These are phyloP conservation scores for Laspeyria flexula DNA, from an alignment of 2,888 invertebrate species.

Conservation along the genomic window DNA sequence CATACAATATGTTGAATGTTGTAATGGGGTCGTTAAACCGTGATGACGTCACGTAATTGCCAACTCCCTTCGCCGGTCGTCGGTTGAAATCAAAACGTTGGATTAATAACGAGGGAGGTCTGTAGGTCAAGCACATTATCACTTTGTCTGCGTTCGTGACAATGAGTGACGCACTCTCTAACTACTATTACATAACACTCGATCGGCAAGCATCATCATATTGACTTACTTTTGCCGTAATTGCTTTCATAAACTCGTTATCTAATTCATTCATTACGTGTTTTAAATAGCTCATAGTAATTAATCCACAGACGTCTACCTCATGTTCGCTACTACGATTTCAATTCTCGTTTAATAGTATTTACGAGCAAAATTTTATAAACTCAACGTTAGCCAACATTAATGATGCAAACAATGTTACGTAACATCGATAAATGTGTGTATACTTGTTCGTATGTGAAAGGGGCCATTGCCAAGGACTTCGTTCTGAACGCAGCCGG, in stretches of 20 bases:
- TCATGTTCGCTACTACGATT: constrained; percentile 18
- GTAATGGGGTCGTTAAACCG: constrained; percentile 85
- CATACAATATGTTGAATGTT: constrained; percentile 82
- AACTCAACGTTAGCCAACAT: constrained; percentile 53
- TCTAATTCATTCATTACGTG: constrained; percentile 12
- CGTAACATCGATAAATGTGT: constrained; percentile 71
- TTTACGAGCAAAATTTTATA: constrained; percentile 39
- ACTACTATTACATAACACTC: constrained; percentile 32
- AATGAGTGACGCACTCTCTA: constrained; percentile 29
- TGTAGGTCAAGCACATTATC: constrained; percentile 84
- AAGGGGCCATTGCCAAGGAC: constrained; percentile 81
- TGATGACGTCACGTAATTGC: constrained; percentile 85
- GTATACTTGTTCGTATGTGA: constrained; percentile 68
- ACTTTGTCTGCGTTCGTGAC: constrained; percentile 49
- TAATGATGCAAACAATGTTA: constrained; percentile 69
- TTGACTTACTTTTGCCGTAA: constrained; percentile 12
- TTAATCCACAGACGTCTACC: constrained; percentile 4
- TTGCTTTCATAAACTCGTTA: constrained; percentile 11
- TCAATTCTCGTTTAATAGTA: constrained; percentile 18
- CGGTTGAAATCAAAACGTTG: constrained; percentile 82
- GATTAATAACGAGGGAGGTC: constrained; percentile 84
- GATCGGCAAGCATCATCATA: constrained; percentile 14
- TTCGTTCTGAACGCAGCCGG: constrained; percentile 64
- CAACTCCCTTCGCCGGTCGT: constrained; percentile 79
- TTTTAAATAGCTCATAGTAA: constrained; percentile 1